Evolutionary conservation across 2,888 invertebrate genomes (phyloP).

Genomic region (Caradrina clavipalpis): DNA sequence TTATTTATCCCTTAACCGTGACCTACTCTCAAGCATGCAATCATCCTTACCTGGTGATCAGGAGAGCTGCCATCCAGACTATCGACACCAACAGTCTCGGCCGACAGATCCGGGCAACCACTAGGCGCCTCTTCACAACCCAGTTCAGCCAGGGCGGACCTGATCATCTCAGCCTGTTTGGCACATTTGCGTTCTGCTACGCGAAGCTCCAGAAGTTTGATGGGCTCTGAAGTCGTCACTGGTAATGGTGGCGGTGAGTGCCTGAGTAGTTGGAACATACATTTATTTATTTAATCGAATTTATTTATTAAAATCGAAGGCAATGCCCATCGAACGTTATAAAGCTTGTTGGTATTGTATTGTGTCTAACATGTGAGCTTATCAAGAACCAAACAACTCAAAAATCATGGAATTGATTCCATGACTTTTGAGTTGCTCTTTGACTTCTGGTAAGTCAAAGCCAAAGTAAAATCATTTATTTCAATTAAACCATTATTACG

Average conservation of each 20-base stretch:
- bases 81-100: constrained; percentile 93
- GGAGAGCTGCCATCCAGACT: constrained; percentile 92
- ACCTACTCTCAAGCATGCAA: constrained; percentile 15
- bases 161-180: constrained; percentile 95
- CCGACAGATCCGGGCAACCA: constrained; percentile 95
- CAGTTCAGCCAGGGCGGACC: constrained; percentile 95
- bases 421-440: too few relatives aligned
- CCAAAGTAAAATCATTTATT: too few relatives aligned
- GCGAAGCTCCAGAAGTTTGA: constrained; percentile 95
- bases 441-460: too few relatives aligned
- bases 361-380: too few relatives aligned
- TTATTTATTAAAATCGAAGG: background rate
- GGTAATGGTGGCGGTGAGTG: constrained; percentile 88
- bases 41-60: constrained; percentile 91
- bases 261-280: constrained; percentile 66
- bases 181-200: constrained; percentile 96
- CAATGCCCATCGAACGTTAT: background rate
- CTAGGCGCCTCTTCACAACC: constrained; percentile 97
- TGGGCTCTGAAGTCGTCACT: constrained; percentile 88
- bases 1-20: constrained; percentile 1
- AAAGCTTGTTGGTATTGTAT: too few relatives aligned
- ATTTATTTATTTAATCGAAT: background rate
- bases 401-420: too few relatives aligned
- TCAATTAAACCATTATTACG: too few relatives aligned
- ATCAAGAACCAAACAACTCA: too few relatives aligned